Evolutionary conservation across 2,888 invertebrate genomes (phyloP), one percentile per base, ranked within the genome.

Genomic region (Lepas anatifera): DNA sequence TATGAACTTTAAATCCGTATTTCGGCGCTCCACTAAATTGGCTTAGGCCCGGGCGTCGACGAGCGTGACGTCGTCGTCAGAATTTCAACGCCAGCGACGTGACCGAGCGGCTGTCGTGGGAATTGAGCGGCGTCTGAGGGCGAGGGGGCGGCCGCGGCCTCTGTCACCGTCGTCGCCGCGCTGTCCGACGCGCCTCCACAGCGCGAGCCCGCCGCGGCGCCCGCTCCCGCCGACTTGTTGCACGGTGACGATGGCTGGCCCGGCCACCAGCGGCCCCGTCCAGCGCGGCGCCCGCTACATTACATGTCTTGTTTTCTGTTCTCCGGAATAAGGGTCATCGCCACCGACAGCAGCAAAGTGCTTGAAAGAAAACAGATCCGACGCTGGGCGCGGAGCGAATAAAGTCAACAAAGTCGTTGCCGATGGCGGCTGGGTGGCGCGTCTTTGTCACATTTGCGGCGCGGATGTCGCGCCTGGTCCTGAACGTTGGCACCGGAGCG

Each of bases 351-450:
- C 32, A 22, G 32, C 32, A 32, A 58, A 58, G 58, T 58, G 58
- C 35, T 58, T 58, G 58, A 58, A 58, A 58, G 58, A 58, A 58
- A 58, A 58, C 58, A 58, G 58, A 58, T 58, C 58, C 58, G 58
- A 29, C 3, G 35, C 29, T 22, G 32, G 22, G 32, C 58, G 35
- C 35, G 58, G 35, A 32, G 22, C 32, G 35, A 58, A 58, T 58
- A 58, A 58, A 58, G 58, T 58, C 58, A 58, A 58, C 58, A 58
- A 35, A 58, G 58, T 58, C 58, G 58, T 58, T 35, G 41, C 11
- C 35, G 35, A n/a, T 22, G 10, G 16, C 3, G 29, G 52, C 29
- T 1, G 29, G 52, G 29, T 13, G 52, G 10, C 29, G 13, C 4
- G 29, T 3, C 29, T 18, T 13, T 3, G 52, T 4, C 8, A 29